Percentiles rank a stretch among this genome's conserved stretches.
Evolutionary conservation across 2,888 invertebrate genomes (phyloP).

Genomic region (Celastrina argiolus): DNA sequence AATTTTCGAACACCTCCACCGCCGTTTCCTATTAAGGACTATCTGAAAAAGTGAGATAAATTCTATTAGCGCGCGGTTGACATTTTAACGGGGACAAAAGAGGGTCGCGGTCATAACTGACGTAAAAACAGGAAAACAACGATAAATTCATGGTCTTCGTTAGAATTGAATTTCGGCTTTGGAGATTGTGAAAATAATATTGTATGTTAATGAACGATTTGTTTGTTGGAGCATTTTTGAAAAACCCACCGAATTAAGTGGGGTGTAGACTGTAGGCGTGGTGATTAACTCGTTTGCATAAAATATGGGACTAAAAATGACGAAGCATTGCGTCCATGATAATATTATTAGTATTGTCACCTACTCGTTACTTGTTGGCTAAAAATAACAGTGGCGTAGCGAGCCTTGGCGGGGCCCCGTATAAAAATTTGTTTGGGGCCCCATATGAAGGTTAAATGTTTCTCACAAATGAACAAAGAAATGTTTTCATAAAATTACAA

Average conservation of each 20-base stretch:
- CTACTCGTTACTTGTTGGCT: too few relatives aligned
- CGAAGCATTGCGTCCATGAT: too few relatives aligned
- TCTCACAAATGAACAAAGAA: too few relatives aligned
- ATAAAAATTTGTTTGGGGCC: too few relatives aligned
- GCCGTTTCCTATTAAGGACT: constrained; percentile 6
- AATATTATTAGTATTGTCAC: too few relatives aligned
- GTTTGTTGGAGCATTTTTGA: neutral
- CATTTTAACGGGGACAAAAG: constrained; percentile 20
- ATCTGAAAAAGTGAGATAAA: constrained; percentile 19
- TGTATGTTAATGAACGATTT: constrained; percentile 2
- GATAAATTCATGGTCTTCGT: constrained; percentile 20
- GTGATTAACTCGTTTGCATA: neutral
- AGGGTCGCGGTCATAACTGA: constrained; percentile 20
- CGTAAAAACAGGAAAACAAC: constrained; percentile 22
- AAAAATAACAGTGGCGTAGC: too few relatives aligned
- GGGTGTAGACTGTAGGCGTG: neutral
- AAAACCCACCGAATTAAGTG: too few relatives aligned
- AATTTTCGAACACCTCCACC: constrained; percentile 6
- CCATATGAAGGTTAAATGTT: too few relatives aligned
- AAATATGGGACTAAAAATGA: too few relatives aligned
- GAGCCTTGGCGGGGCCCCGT: too few relatives aligned
- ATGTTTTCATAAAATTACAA: too few relatives aligned
- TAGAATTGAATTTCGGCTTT: constrained; percentile 15
- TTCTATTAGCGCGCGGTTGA: neutral
- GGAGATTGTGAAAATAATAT: constrained; percentile 6